Evolutionary conservation across 2,888 invertebrate genomes (phyloP), one percentile per base, ranked within the genome.

Genomic region (Halocaridina rubra): DNA sequence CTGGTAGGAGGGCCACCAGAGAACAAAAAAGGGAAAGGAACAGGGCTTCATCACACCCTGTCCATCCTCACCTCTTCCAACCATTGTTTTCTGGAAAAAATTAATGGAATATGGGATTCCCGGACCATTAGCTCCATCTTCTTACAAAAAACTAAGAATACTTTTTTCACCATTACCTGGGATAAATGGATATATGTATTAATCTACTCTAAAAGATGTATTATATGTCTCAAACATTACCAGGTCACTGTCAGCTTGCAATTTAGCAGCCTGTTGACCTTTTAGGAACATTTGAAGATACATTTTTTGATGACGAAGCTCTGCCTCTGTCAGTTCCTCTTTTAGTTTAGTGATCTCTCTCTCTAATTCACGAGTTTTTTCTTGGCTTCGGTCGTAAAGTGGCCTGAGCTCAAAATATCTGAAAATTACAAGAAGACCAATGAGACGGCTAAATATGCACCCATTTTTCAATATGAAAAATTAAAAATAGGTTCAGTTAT

Each of bases 241-340:
- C 78, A 32, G 69, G n/a, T 94, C 94, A 90, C 94, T 94, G 89
- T 93, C 92, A 87, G 93, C 92, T 90, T 95, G 94, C 90, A 94
- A 93, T 89, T 93, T 93, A 76, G 95, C 95, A n/a, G 95, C 94
- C 90, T 95, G 94, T 89, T 95, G 94, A 33, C 95, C 95, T 91
- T 96, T 95, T 89, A 94, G 94, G 91, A 95, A 95, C 95, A 96
- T 95, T 91, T 96, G 94, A 90, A 96, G 92, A 91, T 96, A 96
- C 92, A 94, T 93, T 89, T 95, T 93, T 89, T 94, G 94, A 89
- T 95, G 95, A 88, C 94, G 89, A 69, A 88, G 82, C 91, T 96
- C 94, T 91, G 94, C 93, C 91, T 94, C 94, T 69, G 95, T 94
- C 90, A 85, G 93, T 93, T 90, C 95, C 95, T 87, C 95, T 94